A percentile compares a stretch with the other conserved stretches of the same genome.
phyloP scores from a whole-genome alignment of 2,113 vertebrate species.

The Plecotus auritus region DNA sequence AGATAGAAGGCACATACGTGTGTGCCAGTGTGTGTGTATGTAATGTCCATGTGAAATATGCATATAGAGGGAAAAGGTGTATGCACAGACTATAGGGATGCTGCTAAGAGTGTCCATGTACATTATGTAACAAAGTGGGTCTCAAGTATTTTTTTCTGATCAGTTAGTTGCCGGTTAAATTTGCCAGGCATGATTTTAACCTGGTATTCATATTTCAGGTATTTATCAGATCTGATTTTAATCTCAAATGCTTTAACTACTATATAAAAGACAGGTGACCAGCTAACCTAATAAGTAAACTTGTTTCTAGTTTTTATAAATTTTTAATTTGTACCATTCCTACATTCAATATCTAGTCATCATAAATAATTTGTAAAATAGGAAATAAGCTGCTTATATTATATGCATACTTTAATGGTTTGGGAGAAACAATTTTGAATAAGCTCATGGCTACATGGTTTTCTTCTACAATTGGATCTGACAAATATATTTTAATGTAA shows the following conservation, averaged over 20 bases:
- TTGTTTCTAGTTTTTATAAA: not conserved
- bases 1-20: not conserved
- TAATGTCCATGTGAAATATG: not conserved
- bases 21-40: not conserved
- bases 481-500: constrained; percentile 28
- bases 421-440: constrained; percentile 50
- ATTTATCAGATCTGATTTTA: constrained; percentile 32
- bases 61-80: not conserved
- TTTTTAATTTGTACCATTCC: constrained; percentile 34
- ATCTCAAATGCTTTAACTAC: not conserved
- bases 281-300: constrained; percentile 42
- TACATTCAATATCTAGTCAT: constrained; percentile 48
- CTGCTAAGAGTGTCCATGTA: not conserved
- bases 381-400: constrained; percentile 49
- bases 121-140: not conserved
- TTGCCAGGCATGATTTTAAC: constrained; percentile 31
- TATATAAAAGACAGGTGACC: not conserved
- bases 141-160: not conserved
- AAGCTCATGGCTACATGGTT: constrained; percentile 31
- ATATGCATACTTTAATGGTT: constrained; percentile 54
- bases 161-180: not conserved
- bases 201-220: not conserved
- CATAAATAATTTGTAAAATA: constrained; percentile 54
- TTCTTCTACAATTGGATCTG: constrained; percentile 23
- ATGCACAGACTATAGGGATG: not conserved